Percentiles rank a stretch among this genome's conserved stretches.
These are phyloP conservation scores for Halichoeres trimaculatus DNA, from an alignment of 2,113 vertebrate species.

Conservation along the genomic window DNA sequence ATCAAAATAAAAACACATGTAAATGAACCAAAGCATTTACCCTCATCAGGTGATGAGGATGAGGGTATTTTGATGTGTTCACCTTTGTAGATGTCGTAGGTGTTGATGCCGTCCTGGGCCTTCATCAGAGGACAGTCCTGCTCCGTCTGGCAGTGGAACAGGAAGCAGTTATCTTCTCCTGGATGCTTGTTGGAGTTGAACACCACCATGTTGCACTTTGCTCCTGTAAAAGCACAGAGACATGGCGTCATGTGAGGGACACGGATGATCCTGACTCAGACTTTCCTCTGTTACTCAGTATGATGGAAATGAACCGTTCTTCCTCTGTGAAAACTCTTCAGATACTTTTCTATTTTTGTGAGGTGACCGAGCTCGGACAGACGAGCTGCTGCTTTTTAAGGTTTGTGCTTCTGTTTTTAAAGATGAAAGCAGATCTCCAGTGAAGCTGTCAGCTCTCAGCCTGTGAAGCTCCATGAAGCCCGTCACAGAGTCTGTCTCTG, in stretches of 20 bases:
- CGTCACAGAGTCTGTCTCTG: not conserved
- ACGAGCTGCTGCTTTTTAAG: not conserved
- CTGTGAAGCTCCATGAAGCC: not conserved
- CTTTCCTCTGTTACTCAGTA: too few relatives aligned
- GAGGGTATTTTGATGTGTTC: not conserved
- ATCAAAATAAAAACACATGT: too few relatives aligned
- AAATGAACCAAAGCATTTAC: too few relatives aligned
- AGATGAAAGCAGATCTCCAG: not conserved
- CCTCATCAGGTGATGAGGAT: too few relatives aligned
- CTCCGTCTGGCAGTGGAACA: slow-evolving; percentile 80
- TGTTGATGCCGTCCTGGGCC: slow-evolving; percentile 69
- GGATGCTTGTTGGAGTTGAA: slow-evolving; percentile 66
- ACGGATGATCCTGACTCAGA: too few relatives aligned
- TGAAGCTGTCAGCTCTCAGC: not conserved
- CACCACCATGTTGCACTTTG: slow-evolving; percentile 82
- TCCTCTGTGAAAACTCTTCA: too few relatives aligned
- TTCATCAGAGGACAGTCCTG: slow-evolving; percentile 80
- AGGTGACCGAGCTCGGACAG: not conserved
- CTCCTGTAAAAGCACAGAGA: slow-evolving; percentile 60
- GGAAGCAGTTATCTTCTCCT: slow-evolving; percentile 77
- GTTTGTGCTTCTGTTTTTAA: not conserved
- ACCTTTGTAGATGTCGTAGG: slow-evolving; percentile 85
- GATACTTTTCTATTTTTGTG: not conserved
- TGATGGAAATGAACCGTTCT: too few relatives aligned
- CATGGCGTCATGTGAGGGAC: not conserved